Conservation (phyloP, 1,140 invertebrate genomes). For the Drosophila grimshawi region DNA sequence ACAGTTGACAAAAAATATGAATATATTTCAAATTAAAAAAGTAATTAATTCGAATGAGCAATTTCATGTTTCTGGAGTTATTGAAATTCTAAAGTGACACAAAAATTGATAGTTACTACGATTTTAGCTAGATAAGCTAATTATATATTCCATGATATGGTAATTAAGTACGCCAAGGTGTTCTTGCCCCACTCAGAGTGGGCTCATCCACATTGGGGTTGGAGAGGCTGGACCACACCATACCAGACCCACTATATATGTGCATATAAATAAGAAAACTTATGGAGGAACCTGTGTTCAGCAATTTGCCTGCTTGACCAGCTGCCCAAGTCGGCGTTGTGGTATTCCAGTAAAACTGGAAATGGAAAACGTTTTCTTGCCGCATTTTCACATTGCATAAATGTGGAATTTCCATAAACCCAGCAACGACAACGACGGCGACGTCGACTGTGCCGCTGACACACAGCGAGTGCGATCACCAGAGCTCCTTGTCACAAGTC, state of each 20-base stretch:
- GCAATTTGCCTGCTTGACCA: constrained; percentile 49
- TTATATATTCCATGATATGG: background rate
- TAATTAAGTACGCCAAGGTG: background rate
- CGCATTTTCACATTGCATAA: constrained; percentile 70
- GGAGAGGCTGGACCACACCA: background rate
- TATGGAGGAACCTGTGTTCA: constrained; percentile 23
- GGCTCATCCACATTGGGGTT: constrained; percentile 15
- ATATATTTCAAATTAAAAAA: too few relatives aligned
- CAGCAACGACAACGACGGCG: constrained; percentile 2
- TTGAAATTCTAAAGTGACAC: too few relatives aligned
- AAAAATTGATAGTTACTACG: too few relatives aligned
- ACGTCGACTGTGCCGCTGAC: constrained; percentile 51
- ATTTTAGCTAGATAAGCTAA: background rate
- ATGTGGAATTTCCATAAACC: constrained; percentile 73
- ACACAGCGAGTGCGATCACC: constrained; percentile 30
- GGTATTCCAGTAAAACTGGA: constrained; percentile 69
- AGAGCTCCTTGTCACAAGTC: background rate
- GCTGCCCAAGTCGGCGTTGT: constrained; percentile 50
- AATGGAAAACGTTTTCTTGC: constrained; percentile 64
- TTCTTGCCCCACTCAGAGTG: background rate
- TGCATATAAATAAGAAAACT: constrained; percentile 8
- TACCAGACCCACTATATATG: background rate
- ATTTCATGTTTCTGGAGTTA: too few relatives aligned
- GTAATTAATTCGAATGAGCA: too few relatives aligned
- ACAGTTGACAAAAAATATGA: too few relatives aligned